A percentile compares a stretch with the other conserved stretches of the same genome.
Conservation (phyloP, 2,797 vertebrate genomes). For the Tachyglossus aculeatus region DNA sequence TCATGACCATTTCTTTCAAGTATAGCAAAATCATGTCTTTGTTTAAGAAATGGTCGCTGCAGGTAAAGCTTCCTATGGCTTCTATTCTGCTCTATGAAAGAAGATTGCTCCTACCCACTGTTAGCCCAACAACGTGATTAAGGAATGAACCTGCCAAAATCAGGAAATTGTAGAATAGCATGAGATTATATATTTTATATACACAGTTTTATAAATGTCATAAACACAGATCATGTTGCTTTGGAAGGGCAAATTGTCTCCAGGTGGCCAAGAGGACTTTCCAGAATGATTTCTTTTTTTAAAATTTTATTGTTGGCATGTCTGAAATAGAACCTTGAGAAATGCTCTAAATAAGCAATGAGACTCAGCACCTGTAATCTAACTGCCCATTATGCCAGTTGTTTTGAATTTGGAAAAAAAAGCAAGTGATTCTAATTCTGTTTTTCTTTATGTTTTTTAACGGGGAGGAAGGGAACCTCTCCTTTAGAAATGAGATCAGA, state of each 20-base stretch:
- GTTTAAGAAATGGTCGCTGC: background rate
- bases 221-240: background rate
- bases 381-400: background rate
- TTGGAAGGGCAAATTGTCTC: constrained; percentile 10
- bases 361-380: background rate
- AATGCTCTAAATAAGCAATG: background rate
- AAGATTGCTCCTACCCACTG: background rate
- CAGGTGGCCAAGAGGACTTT: constrained; percentile 30
- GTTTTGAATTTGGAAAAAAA: background rate
- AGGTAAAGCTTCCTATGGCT: background rate
- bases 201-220: background rate
- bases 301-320: background rate
- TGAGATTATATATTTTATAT: constrained; percentile 21
- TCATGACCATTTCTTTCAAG: background rate
- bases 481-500: no score
- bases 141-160: constrained; percentile 23
- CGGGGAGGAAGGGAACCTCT: no score
- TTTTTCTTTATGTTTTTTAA: no score
- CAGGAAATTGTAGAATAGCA: constrained; percentile 14
- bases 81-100: constrained; percentile 17
- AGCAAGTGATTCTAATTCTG: background rate
- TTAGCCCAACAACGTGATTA: constrained; percentile 28
- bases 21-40: background rate
- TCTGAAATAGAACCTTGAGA: constrained; percentile 24
- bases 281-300: background rate